A percentile compares a stretch with the other conserved stretches of the same genome.
Evolutionary conservation across 2,113 vertebrate species (phyloP).

Genomic region (Trinectes maculatus): DNA sequence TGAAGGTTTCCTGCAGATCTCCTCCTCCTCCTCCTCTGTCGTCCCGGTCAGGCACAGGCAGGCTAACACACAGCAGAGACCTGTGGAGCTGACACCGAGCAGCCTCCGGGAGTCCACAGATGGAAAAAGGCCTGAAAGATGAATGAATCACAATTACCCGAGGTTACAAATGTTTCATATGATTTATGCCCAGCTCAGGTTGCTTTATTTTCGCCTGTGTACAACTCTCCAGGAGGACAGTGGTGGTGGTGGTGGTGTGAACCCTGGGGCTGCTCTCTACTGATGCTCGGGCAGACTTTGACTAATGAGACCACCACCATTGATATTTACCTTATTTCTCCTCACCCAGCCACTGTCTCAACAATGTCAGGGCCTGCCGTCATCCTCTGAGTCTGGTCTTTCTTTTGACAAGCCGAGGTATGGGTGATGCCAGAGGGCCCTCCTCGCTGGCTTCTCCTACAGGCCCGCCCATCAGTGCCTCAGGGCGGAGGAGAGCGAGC

Average conservation of each 20-base stretch:
- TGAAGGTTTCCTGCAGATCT: conserved; percentile 31
- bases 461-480: conserved; percentile 61
- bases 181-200: conserved; percentile 84
- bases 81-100: conserved; percentile 59
- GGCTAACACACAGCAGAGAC: conserved; percentile 36
- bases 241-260: conserved; percentile 45
- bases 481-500: conserved; percentile 49
- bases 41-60: conserved; percentile 27
- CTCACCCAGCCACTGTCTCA: conserved; percentile 67
- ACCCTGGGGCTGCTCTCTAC: conserved; percentile 62
- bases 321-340: conserved; percentile 78
- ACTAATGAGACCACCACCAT: conserved; percentile 81
- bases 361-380: conserved; percentile 62
- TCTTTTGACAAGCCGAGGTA: conserved; percentile 33
- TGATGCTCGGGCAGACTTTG: conserved; percentile 74
- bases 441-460: conserved; percentile 32
- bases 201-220: conserved; percentile 79
- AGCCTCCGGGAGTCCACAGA: conserved; percentile 75
- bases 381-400: conserved; percentile 50
- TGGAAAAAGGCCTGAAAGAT: conserved; percentile 76
- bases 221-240: conserved; percentile 75
- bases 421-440: conserved; percentile 56
- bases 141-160: conserved; percentile 80
- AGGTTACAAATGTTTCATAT: conserved; percentile 81
- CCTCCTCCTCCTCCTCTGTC: conserved; percentile 18